These are phyloP conservation scores for Thalassaphorura encarpata DNA, from an alignment of 1,140 invertebrate species.

Conservation along the genomic window DNA sequence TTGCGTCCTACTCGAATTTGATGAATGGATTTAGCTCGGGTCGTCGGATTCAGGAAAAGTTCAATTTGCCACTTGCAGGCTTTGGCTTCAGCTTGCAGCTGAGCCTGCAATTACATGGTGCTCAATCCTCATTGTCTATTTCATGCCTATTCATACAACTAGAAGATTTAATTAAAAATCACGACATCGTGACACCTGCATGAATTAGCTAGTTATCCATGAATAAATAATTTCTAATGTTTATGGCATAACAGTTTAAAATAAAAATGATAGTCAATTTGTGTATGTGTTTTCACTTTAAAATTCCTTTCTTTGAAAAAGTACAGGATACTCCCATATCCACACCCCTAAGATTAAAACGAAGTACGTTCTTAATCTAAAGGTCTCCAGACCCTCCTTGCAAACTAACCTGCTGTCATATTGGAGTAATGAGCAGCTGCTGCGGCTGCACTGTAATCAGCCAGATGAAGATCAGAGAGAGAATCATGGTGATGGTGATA, in stretches of 20 bases:
- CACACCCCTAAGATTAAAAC: neutral
- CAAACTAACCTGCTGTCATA: conserved; percentile 28
- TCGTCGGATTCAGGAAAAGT: too few relatives aligned
- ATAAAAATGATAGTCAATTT: neutral
- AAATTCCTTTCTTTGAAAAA: neutral
- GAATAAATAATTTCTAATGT: neutral
- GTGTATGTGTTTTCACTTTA: neutral
- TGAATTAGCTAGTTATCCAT: too few relatives aligned
- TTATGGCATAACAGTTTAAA: neutral
- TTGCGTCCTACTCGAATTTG: too few relatives aligned
- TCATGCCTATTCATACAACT: too few relatives aligned
- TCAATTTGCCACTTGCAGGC: too few relatives aligned
- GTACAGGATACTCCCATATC: neutral
- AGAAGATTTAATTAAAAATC: too few relatives aligned
- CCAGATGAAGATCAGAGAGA: conserved; percentile 31
- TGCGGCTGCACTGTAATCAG: conserved; percentile 29
- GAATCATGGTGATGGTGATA: conserved; percentile 33
- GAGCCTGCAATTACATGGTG: too few relatives aligned
- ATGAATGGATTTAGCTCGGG: too few relatives aligned
- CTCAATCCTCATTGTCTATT: too few relatives aligned
- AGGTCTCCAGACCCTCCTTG: neutral
- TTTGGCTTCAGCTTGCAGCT: too few relatives aligned
- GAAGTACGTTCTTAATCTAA: too few relatives aligned
- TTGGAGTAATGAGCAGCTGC: conserved; percentile 33
- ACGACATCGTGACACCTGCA: too few relatives aligned